Conservation (phyloP, 2,113 vertebrate genomes). For the Sula dactylatra region DNA sequence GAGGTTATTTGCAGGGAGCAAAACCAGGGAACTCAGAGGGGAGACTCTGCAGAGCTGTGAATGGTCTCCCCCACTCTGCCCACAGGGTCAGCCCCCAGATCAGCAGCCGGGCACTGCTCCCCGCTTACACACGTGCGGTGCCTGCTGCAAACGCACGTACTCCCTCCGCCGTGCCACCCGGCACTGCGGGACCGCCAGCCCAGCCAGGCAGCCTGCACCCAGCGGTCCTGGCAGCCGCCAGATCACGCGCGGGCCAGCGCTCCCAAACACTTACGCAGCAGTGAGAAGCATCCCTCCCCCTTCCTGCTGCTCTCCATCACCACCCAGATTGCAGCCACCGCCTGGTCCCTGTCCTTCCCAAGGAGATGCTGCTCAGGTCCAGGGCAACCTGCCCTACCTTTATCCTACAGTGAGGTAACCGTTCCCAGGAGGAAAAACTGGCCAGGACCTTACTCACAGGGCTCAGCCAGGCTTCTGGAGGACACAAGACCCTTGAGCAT, state of each 20-base stretch:
- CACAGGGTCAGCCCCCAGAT: accelerated
- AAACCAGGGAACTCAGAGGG: background rate
- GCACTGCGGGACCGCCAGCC: background rate
- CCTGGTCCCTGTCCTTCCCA: background rate
- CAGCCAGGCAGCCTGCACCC: background rate
- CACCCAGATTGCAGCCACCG: background rate
- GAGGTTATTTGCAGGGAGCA: background rate
- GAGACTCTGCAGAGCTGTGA: background rate
- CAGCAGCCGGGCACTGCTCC: background rate
- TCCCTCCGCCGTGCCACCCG: background rate
- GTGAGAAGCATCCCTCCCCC: background rate
- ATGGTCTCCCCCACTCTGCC: background rate
- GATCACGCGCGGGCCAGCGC: accelerated
- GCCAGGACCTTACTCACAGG: background rate
- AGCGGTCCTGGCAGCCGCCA: background rate
- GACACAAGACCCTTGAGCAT: background rate
- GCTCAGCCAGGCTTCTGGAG: background rate
- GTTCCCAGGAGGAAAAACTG: background rate
- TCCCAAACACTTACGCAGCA: background rate
- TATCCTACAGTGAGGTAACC: background rate
- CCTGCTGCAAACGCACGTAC: background rate
- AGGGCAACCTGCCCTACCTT: background rate
- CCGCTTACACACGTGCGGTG: background rate
- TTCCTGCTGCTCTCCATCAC: background rate
- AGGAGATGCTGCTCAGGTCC: background rate